Evolutionary conservation across 1,140 invertebrate species (phyloP), one percentile per base, ranked within the genome.

Genomic region (Bombus balteatus): DNA sequence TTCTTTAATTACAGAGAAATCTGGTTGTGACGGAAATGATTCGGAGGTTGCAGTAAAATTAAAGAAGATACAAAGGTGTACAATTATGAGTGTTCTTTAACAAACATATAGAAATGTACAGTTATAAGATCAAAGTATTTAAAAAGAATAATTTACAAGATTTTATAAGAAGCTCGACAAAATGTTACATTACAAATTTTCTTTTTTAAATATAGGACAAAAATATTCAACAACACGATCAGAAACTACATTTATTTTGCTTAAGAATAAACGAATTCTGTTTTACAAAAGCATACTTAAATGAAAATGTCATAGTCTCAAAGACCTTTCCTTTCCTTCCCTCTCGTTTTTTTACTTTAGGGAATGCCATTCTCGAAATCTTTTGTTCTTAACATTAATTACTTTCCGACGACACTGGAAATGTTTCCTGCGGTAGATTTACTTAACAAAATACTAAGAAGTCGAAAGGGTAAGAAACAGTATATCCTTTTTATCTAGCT

Each of bases 321-420:
- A 68, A 34, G 39, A 43, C 39, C 18, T 53, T 53, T 8, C 18
- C 6, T 22, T 53, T 53, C 47, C 47, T 53, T 8, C 18, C 5
- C 1, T 32, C 37, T 34, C 1, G 8, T 59, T 59, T 72, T 47
- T 37, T 22, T 59, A 57, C n/a, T 41, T 41, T 18, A 32, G 6
- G 41, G 32, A 47, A 39, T n/a, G 22, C 6, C 41, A 9, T 32
- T 53, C 41, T 57, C 59, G 72, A 76, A 83, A 65, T 47, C 72
- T 41, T 68, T 75, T 53, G 25, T 43, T 4, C 72, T 65, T 57
- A 41, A 66, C 81, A 53, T 75, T 76, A 83, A 76, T 83, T 76
- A 76, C 41, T 43, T 39, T 34, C 59, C 41, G 18, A 43, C 72
- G 41, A 75, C 59, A 53, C 43, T 66, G 39, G 34, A 53, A 83